Evolutionary conservation across 2,797 vertebrate genomes (phyloP).

Genomic region (Rhadinocentrus ornatus): DNA sequence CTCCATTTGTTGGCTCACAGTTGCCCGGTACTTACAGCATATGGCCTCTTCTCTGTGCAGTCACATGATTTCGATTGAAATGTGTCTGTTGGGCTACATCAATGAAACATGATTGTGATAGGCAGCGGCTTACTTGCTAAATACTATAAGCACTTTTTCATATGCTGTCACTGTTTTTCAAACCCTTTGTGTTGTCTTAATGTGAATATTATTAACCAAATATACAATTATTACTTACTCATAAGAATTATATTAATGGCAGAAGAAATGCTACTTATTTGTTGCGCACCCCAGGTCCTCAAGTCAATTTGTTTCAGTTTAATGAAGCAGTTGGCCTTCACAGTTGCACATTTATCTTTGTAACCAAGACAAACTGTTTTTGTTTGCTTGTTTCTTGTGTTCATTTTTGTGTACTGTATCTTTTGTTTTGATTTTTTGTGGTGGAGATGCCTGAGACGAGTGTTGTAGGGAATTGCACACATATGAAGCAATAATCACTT

Average conservation of each 20-base stretch:
- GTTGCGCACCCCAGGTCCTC: conserved; percentile 28
- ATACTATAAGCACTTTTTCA: conserved; percentile 71
- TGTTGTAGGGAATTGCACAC: conserved; percentile 1
- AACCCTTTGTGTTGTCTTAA: conserved; percentile 42
- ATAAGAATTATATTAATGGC: conserved; percentile 29
- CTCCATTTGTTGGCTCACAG: conserved; percentile 14
- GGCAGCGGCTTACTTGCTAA: conserved; percentile 41
- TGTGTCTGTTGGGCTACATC: conserved; percentile 40
- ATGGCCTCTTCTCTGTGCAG: conserved; percentile 54
- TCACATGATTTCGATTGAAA: conserved; percentile 58
- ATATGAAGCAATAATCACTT: conserved; percentile 45
- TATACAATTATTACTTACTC: conserved; percentile 40
- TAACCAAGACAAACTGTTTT: background rate
- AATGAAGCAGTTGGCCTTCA: conserved; percentile 14
- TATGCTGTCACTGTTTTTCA: conserved; percentile 25
- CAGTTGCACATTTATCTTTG: conserved; percentile 16
- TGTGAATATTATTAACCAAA: conserved; percentile 61
- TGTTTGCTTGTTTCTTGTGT: conserved; percentile 11
- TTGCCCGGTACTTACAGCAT: conserved; percentile 25
- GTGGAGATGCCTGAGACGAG: background rate
- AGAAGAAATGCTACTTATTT: conserved; percentile 6
- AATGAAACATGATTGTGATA: conserved; percentile 63
- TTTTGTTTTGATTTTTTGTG: conserved; percentile 43
- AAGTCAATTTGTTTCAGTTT: conserved; percentile 37
- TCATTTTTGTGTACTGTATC: conserved; percentile 23